A percentile compares a stretch with the other conserved stretches of the same genome.
Conservation (phyloP, 2,797 vertebrate genomes). For the Nothura maculosa region DNA sequence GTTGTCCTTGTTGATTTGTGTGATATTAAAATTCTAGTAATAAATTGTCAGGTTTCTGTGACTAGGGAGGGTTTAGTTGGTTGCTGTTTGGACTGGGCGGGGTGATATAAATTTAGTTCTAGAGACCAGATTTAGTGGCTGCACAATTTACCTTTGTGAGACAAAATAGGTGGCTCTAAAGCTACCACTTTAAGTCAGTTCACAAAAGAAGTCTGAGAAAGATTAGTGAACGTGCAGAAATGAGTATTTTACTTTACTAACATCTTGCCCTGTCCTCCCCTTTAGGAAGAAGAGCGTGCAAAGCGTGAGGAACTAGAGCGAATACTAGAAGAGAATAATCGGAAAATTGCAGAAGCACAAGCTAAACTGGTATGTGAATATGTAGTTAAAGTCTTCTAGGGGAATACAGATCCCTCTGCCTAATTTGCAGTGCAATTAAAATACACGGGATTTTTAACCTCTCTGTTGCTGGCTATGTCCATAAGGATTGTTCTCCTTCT, state of each 20-base stretch:
- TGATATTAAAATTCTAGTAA: conserved; percentile 87
- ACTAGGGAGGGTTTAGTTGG: conserved; percentile 88
- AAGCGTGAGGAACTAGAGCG: conserved; percentile 98
- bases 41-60: conserved; percentile 83
- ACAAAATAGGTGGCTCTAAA: conserved; percentile 82
- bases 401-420: background rate
- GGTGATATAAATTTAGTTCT: conserved; percentile 84
- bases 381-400: background rate
- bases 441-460: conserved; percentile 3
- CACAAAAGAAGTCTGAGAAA: conserved; percentile 83
- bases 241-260: conserved; percentile 88
- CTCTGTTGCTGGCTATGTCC: fast-evolving
- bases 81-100: conserved; percentile 91
- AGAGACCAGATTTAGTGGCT: conserved; percentile 84
- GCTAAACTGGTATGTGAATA: conserved; percentile 93
- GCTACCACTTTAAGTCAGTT: conserved; percentile 86
- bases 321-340: conserved; percentile 99
- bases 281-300: conserved; percentile 99
- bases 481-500: background rate
- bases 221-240: conserved; percentile 80
- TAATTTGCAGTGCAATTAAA: conserved; percentile 8
- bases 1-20: conserved; percentile 91
- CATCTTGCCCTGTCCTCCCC: conserved; percentile 91
- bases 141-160: conserved; percentile 85
- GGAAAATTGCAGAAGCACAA: conserved; percentile 99